Base-by-base conservation (phyloP, 37 sponge, comb jelly and placozoan species). In the Mnemiopsis leidyi region DNA sequence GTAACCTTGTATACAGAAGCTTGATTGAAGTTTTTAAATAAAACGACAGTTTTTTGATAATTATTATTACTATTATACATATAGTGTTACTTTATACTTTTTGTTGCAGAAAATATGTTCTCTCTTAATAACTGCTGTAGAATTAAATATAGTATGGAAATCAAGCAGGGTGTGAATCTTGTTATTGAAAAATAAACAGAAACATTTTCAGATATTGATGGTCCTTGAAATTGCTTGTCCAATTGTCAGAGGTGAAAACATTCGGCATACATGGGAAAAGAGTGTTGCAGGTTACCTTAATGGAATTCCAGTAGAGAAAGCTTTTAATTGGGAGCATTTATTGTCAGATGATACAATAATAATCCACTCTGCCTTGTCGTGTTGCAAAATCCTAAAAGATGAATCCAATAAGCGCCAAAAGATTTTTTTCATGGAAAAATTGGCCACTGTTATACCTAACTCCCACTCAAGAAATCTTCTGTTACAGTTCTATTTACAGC, bases 391-490 rank as follows among this genome's bases (percentile, higher is more conserved):
- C 5, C 24, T 40, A 0, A 3, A 18, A 5, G 28, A 38, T 33
- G 90, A n/a, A 39, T 23, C 36, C 39, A 9, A 38, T 37, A 40
- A 9, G 0, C 21, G 36, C 7, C 23, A n/a, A 29, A 23, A n/a
- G 16, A 7, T 39, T 18, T 20, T 40, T 23, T 85, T 85, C 24
- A 16, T 85, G 5, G 61, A 85, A 39, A 85, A 85, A 29, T 61
- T 85, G 7, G 90, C 90, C 5, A 40, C 48, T 28, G 48, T 85
- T 0, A 39, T 85, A 35, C 90, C 90, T 38, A 85, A 85, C 29
- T 85, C 90, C 13, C 90, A 85, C 26, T 85, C 61, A 21, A 38
- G 90, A 26, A 85, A 85, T 40, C 5, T 85, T 5, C 90, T 85
- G 2, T 0, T 85, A 0, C 40, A 85, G 90, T 85, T 40, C 35